Evolutionary conservation across 2,888 invertebrate species (phyloP).

Genomic region (Euproctis similis): DNA sequence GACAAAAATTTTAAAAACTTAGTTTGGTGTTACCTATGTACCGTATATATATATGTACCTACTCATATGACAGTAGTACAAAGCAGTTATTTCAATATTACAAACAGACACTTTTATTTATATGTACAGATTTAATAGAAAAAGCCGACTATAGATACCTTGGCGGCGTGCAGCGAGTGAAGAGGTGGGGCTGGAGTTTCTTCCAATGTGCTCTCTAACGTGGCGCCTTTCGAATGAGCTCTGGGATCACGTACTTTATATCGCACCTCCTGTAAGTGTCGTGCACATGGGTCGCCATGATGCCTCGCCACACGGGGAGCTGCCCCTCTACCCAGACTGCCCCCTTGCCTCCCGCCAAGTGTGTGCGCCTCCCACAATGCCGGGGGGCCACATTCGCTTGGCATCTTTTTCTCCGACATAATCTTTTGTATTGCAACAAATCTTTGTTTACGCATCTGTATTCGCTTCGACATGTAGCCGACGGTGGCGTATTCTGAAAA

Average conservation of each 20-base stretch:
- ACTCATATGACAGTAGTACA: too few relatives aligned
- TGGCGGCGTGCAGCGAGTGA: slow-evolving; percentile 86
- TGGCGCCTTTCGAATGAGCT: slow-evolving; percentile 91
- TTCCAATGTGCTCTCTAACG: slow-evolving; percentile 85
- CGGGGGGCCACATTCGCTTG: slow-evolving; percentile 82
- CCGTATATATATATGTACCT: too few relatives aligned
- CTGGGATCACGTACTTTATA: slow-evolving; percentile 94
- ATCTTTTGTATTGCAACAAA: slow-evolving; percentile 91
- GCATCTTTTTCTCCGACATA: slow-evolving; percentile 89
- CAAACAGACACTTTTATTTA: too few relatives aligned
- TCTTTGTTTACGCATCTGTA: slow-evolving; percentile 93
- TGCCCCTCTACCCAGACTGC: slow-evolving; percentile 78
- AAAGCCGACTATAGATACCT: too few relatives aligned
- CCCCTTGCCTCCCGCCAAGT: slow-evolving; percentile 77
- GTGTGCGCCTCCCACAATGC: slow-evolving; percentile 78
- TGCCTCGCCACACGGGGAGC: slow-evolving; percentile 52
- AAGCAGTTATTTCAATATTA: too few relatives aligned
- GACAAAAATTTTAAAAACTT: too few relatives aligned
- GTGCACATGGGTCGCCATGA: slow-evolving; percentile 32
- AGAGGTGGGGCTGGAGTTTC: slow-evolving; percentile 75
- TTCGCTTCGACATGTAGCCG: slow-evolving; percentile 95
- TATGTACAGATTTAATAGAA: too few relatives aligned
- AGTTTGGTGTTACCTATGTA: too few relatives aligned
- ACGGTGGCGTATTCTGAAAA: slow-evolving; percentile 94
- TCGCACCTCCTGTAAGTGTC: slow-evolving; percentile 86